These are phyloP conservation scores for Formica selysi DNA, from an alignment of 1,140 invertebrate genomes.

Conservation along the genomic window DNA sequence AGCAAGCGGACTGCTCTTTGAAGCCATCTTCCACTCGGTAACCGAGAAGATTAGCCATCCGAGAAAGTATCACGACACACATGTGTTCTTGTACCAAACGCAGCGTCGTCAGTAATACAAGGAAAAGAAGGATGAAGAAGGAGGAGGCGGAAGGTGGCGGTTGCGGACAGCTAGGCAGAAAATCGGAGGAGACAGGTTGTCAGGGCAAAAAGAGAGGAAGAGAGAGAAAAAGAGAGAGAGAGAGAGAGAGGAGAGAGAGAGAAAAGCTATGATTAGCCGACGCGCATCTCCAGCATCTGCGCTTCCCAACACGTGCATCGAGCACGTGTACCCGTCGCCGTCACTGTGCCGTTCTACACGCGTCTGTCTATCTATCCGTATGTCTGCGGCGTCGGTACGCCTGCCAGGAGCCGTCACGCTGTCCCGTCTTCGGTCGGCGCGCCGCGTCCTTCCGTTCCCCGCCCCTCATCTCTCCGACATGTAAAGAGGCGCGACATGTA, in stretches of 20 bases:
- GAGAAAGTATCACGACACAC: constrained; percentile 73
- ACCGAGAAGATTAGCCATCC: constrained; percentile 56
- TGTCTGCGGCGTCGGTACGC: constrained; percentile 76
- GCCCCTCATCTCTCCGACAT: background rate
- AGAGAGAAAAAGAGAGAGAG: constrained; percentile 5
- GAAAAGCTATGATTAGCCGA: constrained; percentile 84
- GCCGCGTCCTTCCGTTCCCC: constrained; percentile 70
- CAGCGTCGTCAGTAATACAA: constrained; percentile 29
- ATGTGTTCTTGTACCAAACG: constrained; percentile 65
- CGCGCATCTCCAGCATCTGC: constrained; percentile 76
- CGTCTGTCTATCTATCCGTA: constrained; percentile 70
- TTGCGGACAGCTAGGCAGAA: constrained; percentile 82
- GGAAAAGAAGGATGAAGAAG: constrained; percentile 18
- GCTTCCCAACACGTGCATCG: constrained; percentile 77
- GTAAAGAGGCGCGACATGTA: background rate
- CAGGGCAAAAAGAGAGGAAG: constrained; percentile 74
- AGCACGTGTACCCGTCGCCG: constrained; percentile 81
- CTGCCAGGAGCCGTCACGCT: constrained; percentile 87
- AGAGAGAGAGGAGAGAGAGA: constrained; percentile 31
- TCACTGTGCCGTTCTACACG: constrained; percentile 40
- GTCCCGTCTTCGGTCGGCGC: constrained; percentile 81
- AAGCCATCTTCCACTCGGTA: constrained; percentile 55
- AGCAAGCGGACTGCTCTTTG: constrained; percentile 55
- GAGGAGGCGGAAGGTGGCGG: constrained; percentile 58
- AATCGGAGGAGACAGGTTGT: constrained; percentile 87